A percentile compares a stretch with the other conserved stretches of the same genome.
These are phyloP conservation scores for Mormyrops boulengeri DNA, from an alignment of 2,797 vertebrate genomes.

Conservation along the genomic window DNA sequence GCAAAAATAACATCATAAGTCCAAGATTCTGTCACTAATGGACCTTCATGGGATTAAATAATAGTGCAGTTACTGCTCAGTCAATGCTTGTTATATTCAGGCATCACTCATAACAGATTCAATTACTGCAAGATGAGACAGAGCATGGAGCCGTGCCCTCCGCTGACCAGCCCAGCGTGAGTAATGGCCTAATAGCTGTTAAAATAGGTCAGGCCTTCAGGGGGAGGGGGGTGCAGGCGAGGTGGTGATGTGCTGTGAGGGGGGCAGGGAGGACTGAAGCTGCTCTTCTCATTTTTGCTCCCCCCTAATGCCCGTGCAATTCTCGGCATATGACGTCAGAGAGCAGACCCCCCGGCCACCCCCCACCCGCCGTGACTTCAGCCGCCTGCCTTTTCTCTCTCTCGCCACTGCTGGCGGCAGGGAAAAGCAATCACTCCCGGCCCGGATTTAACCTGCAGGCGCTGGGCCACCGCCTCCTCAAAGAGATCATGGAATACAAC, in stretches of 20 bases:
- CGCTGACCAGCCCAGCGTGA: neutral
- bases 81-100: neutral
- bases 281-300: neutral
- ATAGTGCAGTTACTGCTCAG: neutral
- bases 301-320: neutral
- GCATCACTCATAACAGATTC: neutral
- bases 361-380: neutral
- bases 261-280: neutral
- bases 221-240: neutral
- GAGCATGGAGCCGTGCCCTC: neutral
- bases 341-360: neutral
- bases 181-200: constrained; percentile 10
- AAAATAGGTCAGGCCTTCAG: constrained; percentile 20
- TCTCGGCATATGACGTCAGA: neutral
- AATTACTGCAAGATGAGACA: constrained; percentile 1
- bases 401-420: neutral
- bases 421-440: neutral
- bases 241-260: neutral
- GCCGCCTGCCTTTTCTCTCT: neutral
- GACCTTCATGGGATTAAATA: neutral
- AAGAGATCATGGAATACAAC: neutral
- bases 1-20: neutral
- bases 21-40: neutral
- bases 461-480: neutral
- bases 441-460: neutral